Conservation (phyloP, 2,888 invertebrate genomes). For the Dicyrtoma fusca region DNA sequence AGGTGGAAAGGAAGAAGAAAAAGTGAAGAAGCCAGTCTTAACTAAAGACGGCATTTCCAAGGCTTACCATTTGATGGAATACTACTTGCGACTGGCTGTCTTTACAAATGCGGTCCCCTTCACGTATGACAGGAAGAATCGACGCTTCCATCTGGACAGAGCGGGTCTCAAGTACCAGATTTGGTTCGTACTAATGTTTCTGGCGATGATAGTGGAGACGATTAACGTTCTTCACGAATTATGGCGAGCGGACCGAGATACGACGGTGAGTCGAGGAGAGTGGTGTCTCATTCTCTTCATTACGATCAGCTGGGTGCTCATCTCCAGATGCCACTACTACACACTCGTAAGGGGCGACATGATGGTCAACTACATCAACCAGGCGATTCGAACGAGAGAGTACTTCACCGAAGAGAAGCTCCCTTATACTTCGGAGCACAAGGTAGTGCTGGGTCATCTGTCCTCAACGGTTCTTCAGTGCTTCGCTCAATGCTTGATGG, state of each 20-base stretch:
- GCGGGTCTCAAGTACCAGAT: neutral
- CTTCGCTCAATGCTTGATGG: constrained; percentile 15
- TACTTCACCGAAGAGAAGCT: neutral
- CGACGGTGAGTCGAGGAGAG: neutral
- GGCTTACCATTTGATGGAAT: neutral
- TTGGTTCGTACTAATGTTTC: neutral
- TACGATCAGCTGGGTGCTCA: neutral
- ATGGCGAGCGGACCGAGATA: neutral
- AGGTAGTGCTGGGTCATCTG: neutral
- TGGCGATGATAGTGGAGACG: neutral
- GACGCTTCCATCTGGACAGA: neutral
- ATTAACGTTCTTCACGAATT: neutral
- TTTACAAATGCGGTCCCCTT: neutral
- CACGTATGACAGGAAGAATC: neutral
- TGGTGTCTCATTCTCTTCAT: constrained; percentile 3
- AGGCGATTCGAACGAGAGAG: neutral
- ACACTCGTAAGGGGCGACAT: neutral
- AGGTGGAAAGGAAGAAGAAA: too few species aligned
- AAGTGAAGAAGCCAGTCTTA: too few species aligned
- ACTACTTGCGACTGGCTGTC: neutral
- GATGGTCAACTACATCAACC: constrained; percentile 13
- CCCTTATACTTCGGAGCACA: neutral
- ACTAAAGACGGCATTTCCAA: too few species aligned
- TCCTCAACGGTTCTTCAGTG: neutral
- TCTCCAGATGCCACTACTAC: neutral